Evolutionary conservation across 2,797 vertebrate species (phyloP).

Genomic region (Prunella strophiata): DNA sequence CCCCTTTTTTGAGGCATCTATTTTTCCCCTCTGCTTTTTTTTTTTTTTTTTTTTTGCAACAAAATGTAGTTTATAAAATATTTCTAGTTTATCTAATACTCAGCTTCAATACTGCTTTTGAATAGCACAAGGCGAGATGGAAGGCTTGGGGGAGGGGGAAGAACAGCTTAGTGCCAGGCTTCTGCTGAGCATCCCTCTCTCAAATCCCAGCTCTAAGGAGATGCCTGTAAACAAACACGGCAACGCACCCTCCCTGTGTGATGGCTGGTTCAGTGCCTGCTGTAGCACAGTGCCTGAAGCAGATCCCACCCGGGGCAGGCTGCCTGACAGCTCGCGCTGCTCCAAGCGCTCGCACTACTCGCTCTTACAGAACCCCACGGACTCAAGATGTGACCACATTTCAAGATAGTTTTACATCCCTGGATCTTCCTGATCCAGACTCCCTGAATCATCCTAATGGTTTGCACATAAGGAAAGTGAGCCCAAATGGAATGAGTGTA

Average conservation of each 20-base stretch:
- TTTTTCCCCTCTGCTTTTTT: neutral
- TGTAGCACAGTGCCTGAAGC: neutral
- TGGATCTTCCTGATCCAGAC: neutral
- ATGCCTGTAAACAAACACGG: constrained; percentile 20
- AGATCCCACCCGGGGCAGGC: neutral
- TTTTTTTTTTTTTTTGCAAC: neutral
- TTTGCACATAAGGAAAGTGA: neutral
- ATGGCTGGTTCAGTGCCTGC: neutral
- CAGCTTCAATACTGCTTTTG: neutral
- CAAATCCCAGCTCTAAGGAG: neutral
- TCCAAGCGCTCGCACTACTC: neutral
- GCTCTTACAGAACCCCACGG: neutral
- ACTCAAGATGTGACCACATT: neutral
- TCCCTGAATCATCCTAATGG: neutral
- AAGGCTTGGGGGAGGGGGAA: neutral
- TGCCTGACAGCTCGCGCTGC: neutral
- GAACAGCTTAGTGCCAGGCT: constrained; percentile 18
- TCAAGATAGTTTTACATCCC: neutral
- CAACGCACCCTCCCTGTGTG: neutral
- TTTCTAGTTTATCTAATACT: neutral
- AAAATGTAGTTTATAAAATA: neutral
- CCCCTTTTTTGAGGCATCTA: neutral
- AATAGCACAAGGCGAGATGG: neutral
- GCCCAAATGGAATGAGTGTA: neutral
- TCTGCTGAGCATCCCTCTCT: constrained; percentile 26